phyloP scores from a whole-genome alignment of 2,797 vertebrate species.

The Rallus crepitans region DNA sequence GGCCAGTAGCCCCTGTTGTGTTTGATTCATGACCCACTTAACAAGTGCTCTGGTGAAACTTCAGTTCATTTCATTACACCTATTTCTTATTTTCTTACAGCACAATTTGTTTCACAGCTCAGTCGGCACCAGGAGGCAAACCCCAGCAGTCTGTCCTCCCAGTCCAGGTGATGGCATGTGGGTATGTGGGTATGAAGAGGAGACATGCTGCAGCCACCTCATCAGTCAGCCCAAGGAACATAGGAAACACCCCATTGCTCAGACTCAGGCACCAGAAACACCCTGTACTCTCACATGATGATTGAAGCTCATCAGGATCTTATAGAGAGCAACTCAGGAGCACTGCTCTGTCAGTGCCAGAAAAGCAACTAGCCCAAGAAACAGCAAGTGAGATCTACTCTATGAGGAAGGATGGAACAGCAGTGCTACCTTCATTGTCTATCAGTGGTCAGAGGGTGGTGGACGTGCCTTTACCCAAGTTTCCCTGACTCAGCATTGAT shows the following conservation, averaged over 20 bases:
- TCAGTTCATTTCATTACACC: neutral
- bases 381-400: neutral
- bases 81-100: constrained; percentile 15
- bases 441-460: neutral
- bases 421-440: neutral
- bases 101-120: neutral
- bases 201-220: neutral
- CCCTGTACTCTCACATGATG: neutral
- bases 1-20: neutral
- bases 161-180: neutral
- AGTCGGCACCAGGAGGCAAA: neutral
- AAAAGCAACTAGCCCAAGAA: neutral
- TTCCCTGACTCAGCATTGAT: neutral
- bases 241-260: neutral
- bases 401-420: neutral
- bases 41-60: neutral
- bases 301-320: neutral
- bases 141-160: neutral
- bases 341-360: neutral
- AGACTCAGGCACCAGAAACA: neutral
- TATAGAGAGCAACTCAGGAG: neutral
- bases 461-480: fast-evolving
- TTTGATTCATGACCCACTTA: constrained; percentile 37
- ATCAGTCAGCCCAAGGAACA: neutral
- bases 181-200: neutral